Percentiles rank a stretch among this genome's conserved stretches.
These are phyloP conservation scores for Oryzias curvinotus DNA, from an alignment of 2,113 vertebrate genomes.

Conservation along the genomic window DNA sequence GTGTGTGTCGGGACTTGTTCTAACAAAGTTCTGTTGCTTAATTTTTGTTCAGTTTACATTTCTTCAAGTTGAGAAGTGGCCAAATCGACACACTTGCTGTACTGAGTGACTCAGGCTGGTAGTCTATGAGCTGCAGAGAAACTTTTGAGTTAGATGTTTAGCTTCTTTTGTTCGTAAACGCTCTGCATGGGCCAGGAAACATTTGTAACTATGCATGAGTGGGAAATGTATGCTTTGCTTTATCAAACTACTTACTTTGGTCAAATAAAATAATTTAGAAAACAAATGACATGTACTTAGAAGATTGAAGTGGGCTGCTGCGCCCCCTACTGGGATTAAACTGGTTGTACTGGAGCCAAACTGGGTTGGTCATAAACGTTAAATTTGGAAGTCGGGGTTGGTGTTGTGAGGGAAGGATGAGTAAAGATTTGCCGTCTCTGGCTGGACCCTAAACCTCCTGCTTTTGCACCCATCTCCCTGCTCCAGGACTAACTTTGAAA, in stretches of 20 bases:
- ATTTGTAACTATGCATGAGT: constrained; percentile 1
- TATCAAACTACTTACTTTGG: constrained; percentile 9
- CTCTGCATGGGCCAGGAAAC: background rate
- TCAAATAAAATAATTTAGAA: constrained; percentile 8
- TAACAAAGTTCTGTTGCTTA: constrained; percentile 33
- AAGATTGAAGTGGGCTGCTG: constrained; percentile 45
- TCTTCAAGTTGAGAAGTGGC: constrained; percentile 42
- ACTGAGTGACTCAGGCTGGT: constrained; percentile 28
- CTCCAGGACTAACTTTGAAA: constrained; percentile 11
- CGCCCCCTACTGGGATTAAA: constrained; percentile 73
- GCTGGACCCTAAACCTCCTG: constrained; percentile 7
- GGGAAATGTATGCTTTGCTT: background rate
- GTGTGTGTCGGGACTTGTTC: constrained; percentile 16
- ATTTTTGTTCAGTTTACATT: background rate
- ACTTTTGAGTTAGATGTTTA: background rate
- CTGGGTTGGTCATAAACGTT: constrained; percentile 39
- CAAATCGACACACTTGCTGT: constrained; percentile 45
- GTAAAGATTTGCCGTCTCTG: constrained; percentile 20
- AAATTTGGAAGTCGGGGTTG: constrained; percentile 13
- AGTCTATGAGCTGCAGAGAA: constrained; percentile 4
- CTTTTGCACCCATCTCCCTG: background rate
- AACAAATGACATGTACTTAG: constrained; percentile 24
- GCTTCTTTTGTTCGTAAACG: background rate
- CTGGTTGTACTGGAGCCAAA: constrained; percentile 65
- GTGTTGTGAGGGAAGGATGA: constrained; percentile 21